Conservation (phyloP, 1,140 invertebrate species). For the Sinonovacula constricta region DNA sequence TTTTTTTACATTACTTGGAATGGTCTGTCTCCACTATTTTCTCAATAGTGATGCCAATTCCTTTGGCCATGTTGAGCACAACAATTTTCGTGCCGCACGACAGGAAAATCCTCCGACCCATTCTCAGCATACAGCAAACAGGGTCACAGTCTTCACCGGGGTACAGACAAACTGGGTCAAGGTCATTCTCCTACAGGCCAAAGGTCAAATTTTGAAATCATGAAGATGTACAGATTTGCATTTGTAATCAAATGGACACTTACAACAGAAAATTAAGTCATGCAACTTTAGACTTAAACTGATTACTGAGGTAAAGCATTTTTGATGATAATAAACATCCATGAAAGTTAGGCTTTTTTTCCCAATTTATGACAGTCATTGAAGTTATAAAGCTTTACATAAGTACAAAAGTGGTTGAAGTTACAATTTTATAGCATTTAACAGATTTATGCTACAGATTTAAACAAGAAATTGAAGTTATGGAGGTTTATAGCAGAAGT, state of each 20-base stretch:
- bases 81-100: constrained; percentile 63
- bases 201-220: not conserved
- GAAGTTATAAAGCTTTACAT: too few species aligned
- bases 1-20: constrained; percentile 54
- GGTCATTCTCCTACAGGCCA: constrained; percentile 50
- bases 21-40: constrained; percentile 59
- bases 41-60: constrained; percentile 53
- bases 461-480: too few species aligned
- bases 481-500: too few species aligned
- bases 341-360: too few species aligned
- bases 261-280: not conserved
- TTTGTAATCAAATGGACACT: not conserved
- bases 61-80: constrained; percentile 52
- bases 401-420: too few species aligned
- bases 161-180: constrained; percentile 55
- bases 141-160: constrained; percentile 61
- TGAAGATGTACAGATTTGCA: not conserved
- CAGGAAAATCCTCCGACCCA: constrained; percentile 51
- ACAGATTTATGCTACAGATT: too few species aligned
- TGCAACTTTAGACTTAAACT: too few species aligned
- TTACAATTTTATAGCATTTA: too few species aligned
- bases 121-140: constrained; percentile 58
- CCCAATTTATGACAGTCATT: too few species aligned
- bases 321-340: too few species aligned
- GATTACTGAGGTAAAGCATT: too few species aligned